A percentile compares a stretch with the other conserved stretches of the same genome.
Conservation (phyloP, 2,888 invertebrate genomes). For the Synanthedon andrenaeformis region DNA sequence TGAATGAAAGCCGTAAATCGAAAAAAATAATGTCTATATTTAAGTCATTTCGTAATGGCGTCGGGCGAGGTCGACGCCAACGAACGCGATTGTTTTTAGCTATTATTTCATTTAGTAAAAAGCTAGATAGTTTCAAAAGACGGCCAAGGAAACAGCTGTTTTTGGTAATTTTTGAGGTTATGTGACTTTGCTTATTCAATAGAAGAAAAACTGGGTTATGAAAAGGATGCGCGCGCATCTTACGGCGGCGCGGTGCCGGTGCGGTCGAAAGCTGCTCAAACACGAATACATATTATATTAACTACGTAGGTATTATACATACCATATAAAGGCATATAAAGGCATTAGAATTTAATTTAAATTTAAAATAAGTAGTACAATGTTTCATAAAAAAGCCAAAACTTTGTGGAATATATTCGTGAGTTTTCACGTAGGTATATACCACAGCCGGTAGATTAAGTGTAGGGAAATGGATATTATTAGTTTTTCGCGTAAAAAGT, state of each 20-base stretch:
- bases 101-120: slow-evolving; percentile 11
- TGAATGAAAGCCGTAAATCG: slow-evolving; percentile 61
- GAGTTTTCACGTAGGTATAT: no score
- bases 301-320: no score
- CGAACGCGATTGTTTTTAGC: slow-evolving; percentile 18
- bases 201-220: slow-evolving; percentile 24
- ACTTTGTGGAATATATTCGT: no score
- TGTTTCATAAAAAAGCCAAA: no score
- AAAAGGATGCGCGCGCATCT: slow-evolving; percentile 54
- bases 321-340: no score
- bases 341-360: no score
- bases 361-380: no score
- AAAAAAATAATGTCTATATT: slow-evolving; percentile 54
- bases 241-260: slow-evolving; percentile 20
- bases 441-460: no score
- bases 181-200: slow-evolving; percentile 59
- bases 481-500: no score
- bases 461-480: no score
- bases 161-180: slow-evolving; percentile 49
- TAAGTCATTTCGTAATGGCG: slow-evolving; percentile 58
- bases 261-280: background rate
- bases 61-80: slow-evolving; percentile 33
- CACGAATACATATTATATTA: no score
- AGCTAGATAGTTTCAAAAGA: slow-evolving; percentile 18
- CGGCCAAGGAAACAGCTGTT: slow-evolving; percentile 53